These are phyloP conservation scores for Reinhardtius hippoglossoides DNA, from an alignment of 2,113 vertebrate species.

Conservation along the genomic window DNA sequence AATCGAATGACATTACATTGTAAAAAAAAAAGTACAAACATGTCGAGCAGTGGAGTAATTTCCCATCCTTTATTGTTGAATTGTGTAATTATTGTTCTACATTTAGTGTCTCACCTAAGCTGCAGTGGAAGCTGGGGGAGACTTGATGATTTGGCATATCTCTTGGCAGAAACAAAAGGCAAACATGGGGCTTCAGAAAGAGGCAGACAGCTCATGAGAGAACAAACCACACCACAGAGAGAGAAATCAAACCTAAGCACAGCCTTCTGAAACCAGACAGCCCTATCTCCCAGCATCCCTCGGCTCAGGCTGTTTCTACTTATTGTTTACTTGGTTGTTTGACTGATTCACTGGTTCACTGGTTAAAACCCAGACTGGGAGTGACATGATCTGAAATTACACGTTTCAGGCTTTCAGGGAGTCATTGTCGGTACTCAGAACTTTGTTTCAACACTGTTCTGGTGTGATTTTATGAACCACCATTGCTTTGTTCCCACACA, in stretches of 20 bases:
- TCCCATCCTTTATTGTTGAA: slow-evolving; percentile 54
- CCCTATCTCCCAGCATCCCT: slow-evolving; percentile 49
- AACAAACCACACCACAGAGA: slow-evolving; percentile 55
- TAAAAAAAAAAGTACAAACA: slow-evolving; percentile 42
- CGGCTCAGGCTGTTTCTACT: slow-evolving; percentile 29
- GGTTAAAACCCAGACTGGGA: slow-evolving; percentile 23
- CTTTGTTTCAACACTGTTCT: slow-evolving; percentile 4
- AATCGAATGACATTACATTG: slow-evolving; percentile 54
- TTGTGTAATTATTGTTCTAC: slow-evolving; percentile 60
- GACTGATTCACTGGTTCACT: slow-evolving; percentile 36
- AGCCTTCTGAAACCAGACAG: slow-evolving; percentile 52
- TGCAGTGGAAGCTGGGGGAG: slow-evolving; percentile 43
- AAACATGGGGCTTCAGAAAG: slow-evolving; percentile 62
- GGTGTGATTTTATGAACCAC: slow-evolving; percentile 13
- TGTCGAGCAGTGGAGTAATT: slow-evolving; percentile 56
- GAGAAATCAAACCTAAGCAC: slow-evolving; percentile 67
- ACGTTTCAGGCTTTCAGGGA: slow-evolving; percentile 28
- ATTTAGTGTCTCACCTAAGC: slow-evolving; percentile 63
- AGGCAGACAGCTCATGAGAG: slow-evolving; percentile 63
- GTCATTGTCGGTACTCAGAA: slow-evolving; percentile 17
- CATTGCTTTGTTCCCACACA: not conserved
- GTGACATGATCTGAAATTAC: slow-evolving; percentile 32
- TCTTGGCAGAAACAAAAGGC: slow-evolving; percentile 70
- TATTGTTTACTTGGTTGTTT: slow-evolving; percentile 68
- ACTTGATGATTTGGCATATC: slow-evolving; percentile 52